Evolutionary conservation across 1,140 invertebrate species (phyloP).

Genomic region (Eriosoma lanigerum): DNA sequence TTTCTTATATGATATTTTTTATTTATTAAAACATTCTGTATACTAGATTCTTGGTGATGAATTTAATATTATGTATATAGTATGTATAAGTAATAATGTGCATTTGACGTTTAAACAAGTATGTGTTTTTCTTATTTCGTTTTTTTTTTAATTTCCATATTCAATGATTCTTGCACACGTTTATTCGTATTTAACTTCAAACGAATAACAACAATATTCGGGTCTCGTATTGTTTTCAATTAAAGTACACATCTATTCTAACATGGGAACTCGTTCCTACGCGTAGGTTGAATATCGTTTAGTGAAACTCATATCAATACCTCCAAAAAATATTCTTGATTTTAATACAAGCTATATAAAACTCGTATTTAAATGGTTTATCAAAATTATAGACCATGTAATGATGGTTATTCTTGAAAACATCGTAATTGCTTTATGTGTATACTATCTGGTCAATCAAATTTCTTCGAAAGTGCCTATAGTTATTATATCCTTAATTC

Average conservation of each 20-base stretch:
- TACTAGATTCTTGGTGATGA: too few species aligned
- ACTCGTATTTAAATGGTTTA: constrained; percentile 35
- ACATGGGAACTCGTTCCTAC: constrained; percentile 18
- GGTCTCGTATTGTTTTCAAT: constrained; percentile 3
- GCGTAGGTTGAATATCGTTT: constrained; percentile 36
- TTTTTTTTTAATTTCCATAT: not conserved
- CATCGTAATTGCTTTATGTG: constrained; percentile 6
- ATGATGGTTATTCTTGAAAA: constrained; percentile 9
- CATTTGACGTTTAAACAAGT: not conserved
- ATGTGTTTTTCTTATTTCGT: too few species aligned
- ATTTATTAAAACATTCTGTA: not conserved
- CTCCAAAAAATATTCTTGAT: not conserved
- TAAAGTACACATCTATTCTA: not conserved
- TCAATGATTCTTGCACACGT: too few species aligned
- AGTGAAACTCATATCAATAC: constrained; percentile 13
- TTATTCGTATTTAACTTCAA: not conserved
- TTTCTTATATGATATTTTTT: not conserved
- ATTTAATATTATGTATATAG: too few species aligned
- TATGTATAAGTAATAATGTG: not conserved
- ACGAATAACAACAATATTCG: too few species aligned
- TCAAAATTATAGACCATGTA: not conserved
- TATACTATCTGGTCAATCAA: not conserved
- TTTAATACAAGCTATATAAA: not conserved
- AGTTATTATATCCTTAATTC: not conserved
- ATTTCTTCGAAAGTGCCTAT: not conserved